Conservation (phyloP, 2,113 vertebrate genomes). For the Dendropsophus ebraccatus region DNA sequence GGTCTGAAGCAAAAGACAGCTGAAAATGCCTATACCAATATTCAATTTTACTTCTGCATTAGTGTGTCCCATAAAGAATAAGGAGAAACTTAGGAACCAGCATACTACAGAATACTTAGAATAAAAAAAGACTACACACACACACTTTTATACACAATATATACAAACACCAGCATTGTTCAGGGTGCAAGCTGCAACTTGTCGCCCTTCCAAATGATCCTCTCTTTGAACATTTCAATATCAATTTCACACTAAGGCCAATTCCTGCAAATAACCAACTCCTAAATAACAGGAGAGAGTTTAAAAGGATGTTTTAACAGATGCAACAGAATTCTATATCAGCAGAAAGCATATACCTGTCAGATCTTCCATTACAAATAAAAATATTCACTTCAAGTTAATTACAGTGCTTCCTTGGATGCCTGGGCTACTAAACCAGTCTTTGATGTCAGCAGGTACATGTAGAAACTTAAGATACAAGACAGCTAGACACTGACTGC, state of each 20-base stretch:
- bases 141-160: neutral
- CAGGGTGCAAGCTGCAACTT: slow-evolving; percentile 64
- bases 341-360: slow-evolving; percentile 66
- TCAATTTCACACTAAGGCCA: slow-evolving; percentile 66
- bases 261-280: slow-evolving; percentile 63
- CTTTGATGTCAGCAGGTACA: slow-evolving; percentile 75
- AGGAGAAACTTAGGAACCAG: neutral
- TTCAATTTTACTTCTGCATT: too few relatives aligned
- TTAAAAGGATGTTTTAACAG: slow-evolving; percentile 74
- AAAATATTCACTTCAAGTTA: slow-evolving; percentile 69
- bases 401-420: slow-evolving; percentile 73
- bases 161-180: slow-evolving; percentile 34
- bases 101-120: neutral
- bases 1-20: too few relatives aligned
- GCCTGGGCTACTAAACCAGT: slow-evolving; percentile 66
- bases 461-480: slow-evolving; percentile 70
- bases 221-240: slow-evolving; percentile 72
- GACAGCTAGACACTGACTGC: slow-evolving; percentile 69
- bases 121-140: neutral
- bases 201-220: slow-evolving; percentile 65
- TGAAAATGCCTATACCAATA: too few relatives aligned
- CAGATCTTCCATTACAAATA: slow-evolving; percentile 70
- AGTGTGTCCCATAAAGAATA: neutral
- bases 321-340: slow-evolving; percentile 76
- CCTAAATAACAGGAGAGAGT: slow-evolving; percentile 72